Percentiles rank a stretch among this genome's conserved stretches.
Evolutionary conservation across 2,888 invertebrate genomes (phyloP).

Genomic region (Invenusta paracnida): DNA sequence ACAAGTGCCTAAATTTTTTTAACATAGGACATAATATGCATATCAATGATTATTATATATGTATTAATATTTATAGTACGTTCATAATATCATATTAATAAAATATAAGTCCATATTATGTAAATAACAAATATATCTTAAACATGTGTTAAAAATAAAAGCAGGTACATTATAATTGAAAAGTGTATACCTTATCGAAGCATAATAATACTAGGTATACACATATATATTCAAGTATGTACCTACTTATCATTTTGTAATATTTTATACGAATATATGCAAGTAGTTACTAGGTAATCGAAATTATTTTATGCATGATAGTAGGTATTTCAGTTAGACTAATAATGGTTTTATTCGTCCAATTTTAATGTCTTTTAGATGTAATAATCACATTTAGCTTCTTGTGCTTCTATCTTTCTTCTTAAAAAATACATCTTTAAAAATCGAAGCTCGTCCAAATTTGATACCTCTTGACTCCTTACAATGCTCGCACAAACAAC

Average conservation of each 20-base stretch:
- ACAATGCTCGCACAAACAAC: too few relatives aligned
- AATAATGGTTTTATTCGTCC: slow-evolving; percentile 6
- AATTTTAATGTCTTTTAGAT: slow-evolving; percentile 18
- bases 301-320: slow-evolving; percentile 15
- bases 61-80: slow-evolving; percentile 21
- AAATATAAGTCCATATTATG: slow-evolving; percentile 22
- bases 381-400: slow-evolving; percentile 17
- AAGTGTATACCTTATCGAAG: slow-evolving; percentile 1
- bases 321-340: slow-evolving; percentile 16
- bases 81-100: slow-evolving; percentile 25
- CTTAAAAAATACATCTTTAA: neutral
- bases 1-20: slow-evolving; percentile 21
- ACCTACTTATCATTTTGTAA: slow-evolving; percentile 29
- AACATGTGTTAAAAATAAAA: slow-evolving; percentile 5
- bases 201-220: slow-evolving; percentile 19
- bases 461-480: too few relatives aligned
- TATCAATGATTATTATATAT: slow-evolving; percentile 20
- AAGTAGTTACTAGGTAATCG: slow-evolving; percentile 29
- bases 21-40: slow-evolving; percentile 8
- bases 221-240: slow-evolving; percentile 14
- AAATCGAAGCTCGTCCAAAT: neutral
- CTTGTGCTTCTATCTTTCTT: neutral
- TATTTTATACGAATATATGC: slow-evolving; percentile 7
- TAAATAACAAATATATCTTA: slow-evolving; percentile 26
- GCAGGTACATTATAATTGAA: slow-evolving; percentile 15